Evolutionary conservation across 2,113 vertebrate species (phyloP).

Genomic region (Uria lomvia): DNA sequence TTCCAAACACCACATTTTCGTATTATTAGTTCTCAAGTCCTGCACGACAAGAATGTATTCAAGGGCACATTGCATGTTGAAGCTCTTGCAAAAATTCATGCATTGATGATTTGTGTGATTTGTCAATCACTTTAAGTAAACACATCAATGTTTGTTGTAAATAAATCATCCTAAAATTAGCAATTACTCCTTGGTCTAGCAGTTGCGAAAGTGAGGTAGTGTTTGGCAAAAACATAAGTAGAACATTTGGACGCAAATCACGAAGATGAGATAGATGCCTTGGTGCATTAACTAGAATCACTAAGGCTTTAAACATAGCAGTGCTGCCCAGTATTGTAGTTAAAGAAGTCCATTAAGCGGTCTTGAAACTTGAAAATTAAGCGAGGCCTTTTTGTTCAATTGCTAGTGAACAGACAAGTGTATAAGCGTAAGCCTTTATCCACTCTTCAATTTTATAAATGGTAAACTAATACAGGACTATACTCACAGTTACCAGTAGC

Average conservation of each 20-base stretch:
- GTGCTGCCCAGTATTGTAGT: background rate
- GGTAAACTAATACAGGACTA: background rate
- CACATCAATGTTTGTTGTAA: background rate
- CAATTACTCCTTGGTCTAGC: background rate
- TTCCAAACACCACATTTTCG: background rate
- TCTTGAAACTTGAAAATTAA: background rate
- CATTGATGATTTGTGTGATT: background rate
- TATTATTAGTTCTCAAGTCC: background rate
- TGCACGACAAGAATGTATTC: fast-evolving
- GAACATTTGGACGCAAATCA: background rate
- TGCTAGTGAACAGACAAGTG: background rate
- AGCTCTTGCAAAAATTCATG: background rate
- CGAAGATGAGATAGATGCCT: background rate
- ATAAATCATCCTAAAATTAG: constrained; percentile 1
- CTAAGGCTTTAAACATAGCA: background rate
- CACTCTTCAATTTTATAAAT: background rate
- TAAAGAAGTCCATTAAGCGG: background rate
- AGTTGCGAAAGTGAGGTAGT: background rate
- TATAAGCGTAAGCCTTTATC: background rate
- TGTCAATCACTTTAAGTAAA: background rate
- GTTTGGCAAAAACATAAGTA: background rate
- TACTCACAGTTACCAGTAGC: background rate
- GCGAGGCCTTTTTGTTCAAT: background rate
- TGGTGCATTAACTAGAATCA: background rate
- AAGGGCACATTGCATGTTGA: background rate